Evolutionary conservation across 2,797 vertebrate species (phyloP).

Genomic region (Paedocypris micromegethes): DNA sequence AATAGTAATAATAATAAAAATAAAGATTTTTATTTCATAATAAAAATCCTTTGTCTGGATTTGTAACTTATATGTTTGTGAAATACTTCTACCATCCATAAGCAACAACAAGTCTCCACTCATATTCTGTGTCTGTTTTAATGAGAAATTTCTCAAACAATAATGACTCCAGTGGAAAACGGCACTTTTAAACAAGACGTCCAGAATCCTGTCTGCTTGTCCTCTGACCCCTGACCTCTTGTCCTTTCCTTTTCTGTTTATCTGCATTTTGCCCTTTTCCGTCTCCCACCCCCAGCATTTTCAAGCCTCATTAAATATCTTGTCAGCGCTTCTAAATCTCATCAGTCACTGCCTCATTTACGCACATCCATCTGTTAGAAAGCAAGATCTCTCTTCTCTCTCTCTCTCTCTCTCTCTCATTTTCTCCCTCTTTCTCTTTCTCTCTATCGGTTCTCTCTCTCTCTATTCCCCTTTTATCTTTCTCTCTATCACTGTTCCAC

Average conservation of each 20-base stretch:
- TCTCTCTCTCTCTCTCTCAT: neutral
- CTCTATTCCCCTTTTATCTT: too few relatives aligned
- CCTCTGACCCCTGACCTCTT: neutral
- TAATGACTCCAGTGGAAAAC: slow-evolving; percentile 10
- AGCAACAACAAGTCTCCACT: too few relatives aligned
- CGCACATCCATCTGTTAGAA: slow-evolving; percentile 22
- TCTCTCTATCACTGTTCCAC: too few relatives aligned
- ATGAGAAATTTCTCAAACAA: slow-evolving; percentile 5
- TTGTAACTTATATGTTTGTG: too few relatives aligned
- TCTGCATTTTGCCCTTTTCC: neutral
- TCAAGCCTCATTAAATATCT: slow-evolving; percentile 32
- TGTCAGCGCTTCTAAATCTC: slow-evolving; percentile 21
- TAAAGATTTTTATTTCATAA: too few relatives aligned
- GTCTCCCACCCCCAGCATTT: neutral
- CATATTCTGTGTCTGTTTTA: neutral
- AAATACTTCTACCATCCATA: too few relatives aligned
- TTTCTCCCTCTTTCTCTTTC: neutral
- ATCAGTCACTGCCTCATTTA: slow-evolving; percentile 33
- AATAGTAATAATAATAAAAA: too few relatives aligned
- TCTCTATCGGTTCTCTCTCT: too few relatives aligned
- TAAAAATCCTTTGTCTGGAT: too few relatives aligned
- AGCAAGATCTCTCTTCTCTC: neutral
- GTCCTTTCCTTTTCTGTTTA: neutral
- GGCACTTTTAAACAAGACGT: slow-evolving; percentile 15
- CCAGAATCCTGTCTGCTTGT: slow-evolving; percentile 4